A percentile compares a stretch with the other conserved stretches of the same genome.
Evolutionary conservation across 2,797 vertebrate genomes (phyloP).

Genomic region (Rhinella marina): DNA sequence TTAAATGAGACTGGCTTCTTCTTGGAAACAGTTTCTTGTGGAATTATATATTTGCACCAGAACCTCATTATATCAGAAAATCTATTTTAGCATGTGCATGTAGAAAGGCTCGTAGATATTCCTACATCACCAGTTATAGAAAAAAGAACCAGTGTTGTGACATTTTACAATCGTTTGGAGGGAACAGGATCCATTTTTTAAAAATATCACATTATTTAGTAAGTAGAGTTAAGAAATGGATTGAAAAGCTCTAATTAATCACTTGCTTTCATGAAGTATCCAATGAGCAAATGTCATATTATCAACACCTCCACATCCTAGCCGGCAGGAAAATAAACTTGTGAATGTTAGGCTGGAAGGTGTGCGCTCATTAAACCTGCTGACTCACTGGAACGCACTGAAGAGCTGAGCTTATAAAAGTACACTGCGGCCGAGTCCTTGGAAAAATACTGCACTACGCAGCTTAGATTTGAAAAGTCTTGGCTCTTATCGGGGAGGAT

Average conservation of each 20-base stretch:
- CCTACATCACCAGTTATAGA: neutral
- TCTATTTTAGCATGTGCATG: neutral
- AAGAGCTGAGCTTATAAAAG: constrained; percentile 30
- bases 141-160: constrained; percentile 19
- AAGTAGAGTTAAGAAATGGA: constrained; percentile 42
- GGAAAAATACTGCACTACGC: neutral
- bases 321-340: constrained; percentile 40
- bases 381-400: constrained; percentile 50
- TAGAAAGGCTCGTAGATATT: neutral
- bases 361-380: constrained; percentile 54
- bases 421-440: neutral
- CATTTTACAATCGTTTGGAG: constrained; percentile 40
- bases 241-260: constrained; percentile 53
- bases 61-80: neutral
- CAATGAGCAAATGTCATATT: constrained; percentile 60
- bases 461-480: neutral
- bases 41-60: too few relatives aligned
- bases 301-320: constrained; percentile 56
- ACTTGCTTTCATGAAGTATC: constrained; percentile 56
- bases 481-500: neutral
- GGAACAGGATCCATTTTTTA: constrained; percentile 48
- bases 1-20: too few relatives aligned
- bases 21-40: too few relatives aligned
- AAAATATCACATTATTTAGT: constrained; percentile 60
- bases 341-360: constrained; percentile 52